Conservation (phyloP, 2,888 invertebrate genomes). For the Elmis aenea region DNA sequence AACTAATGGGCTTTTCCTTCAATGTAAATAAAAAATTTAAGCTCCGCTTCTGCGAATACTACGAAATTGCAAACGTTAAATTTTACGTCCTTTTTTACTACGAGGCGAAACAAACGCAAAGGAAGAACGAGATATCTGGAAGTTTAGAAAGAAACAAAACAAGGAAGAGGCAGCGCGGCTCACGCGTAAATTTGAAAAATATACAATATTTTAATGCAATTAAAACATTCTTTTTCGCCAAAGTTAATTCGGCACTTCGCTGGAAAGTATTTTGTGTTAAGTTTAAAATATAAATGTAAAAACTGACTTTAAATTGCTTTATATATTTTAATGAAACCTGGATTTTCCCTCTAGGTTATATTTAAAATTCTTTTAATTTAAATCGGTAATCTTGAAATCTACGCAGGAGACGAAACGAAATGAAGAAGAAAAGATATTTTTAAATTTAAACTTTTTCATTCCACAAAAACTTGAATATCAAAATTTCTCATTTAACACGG, state of each 20-base stretch:
- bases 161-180: constrained; percentile 21
- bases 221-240: constrained; percentile 34
- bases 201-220: constrained; percentile 38
- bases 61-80: constrained; percentile 35
- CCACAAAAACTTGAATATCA: no score
- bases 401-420: constrained; percentile 24
- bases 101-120: constrained; percentile 10
- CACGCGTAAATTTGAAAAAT: constrained; percentile 32
- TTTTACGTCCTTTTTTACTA: constrained; percentile 30
- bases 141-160: no score
- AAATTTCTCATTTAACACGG: no score
- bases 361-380: constrained; percentile 33
- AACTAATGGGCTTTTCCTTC: constrained; percentile 43
- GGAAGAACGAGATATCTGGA: constrained; percentile 11
- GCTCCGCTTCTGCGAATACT: constrained; percentile 31
- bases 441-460: neutral
- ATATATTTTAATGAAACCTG: constrained; percentile 37
- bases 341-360: constrained; percentile 31
- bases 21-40: constrained; percentile 43
- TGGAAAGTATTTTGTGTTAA: constrained; percentile 28
- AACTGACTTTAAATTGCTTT: constrained; percentile 35
- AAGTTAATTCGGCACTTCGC: constrained; percentile 30
- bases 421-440: constrained; percentile 19
- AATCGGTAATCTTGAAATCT: constrained; percentile 29
- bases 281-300: constrained; percentile 30